Evolutionary conservation across 92 coral and sea anemone species (phyloP).

Genomic region (Heliopora coerulea): DNA sequence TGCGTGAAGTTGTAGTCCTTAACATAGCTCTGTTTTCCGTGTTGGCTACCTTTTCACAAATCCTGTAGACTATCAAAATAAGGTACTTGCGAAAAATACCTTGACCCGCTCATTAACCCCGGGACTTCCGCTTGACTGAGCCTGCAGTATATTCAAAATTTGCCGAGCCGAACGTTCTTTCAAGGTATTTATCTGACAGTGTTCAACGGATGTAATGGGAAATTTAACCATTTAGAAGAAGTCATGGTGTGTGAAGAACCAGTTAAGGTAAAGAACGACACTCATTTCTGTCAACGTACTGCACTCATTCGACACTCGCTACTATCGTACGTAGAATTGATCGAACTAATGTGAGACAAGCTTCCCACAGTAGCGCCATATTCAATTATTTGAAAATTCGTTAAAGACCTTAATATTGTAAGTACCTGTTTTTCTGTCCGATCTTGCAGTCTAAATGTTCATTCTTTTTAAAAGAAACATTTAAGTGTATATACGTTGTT

Average conservation of each 20-base stretch:
- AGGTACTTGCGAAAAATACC: too few relatives aligned
- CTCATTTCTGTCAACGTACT: neutral
- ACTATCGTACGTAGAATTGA: too few relatives aligned
- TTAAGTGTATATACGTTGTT: neutral
- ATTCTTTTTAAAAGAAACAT: neutral
- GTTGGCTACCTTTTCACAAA: too few relatives aligned
- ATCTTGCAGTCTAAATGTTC: too few relatives aligned
- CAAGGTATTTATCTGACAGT: neutral
- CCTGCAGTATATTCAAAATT: conserved; percentile 7
- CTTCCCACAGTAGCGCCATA: neutral
- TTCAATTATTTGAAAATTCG: neutral
- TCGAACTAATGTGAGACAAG: neutral
- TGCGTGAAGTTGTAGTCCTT: too few relatives aligned
- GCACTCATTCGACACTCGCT: neutral
- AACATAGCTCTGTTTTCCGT: too few relatives aligned
- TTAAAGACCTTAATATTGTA: neutral
- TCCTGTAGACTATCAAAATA: too few relatives aligned
- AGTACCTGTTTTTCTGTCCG: too few relatives aligned
- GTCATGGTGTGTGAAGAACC: conserved; percentile 99
- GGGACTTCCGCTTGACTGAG: neutral
- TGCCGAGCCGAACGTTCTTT: neutral
- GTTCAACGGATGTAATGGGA: neutral
- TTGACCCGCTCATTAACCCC: neutral
- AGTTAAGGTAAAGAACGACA: conserved; percentile 71
- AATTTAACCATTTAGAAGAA: conserved; percentile 34